Base-by-base conservation (phyloP, 2,113 vertebrate genomes). In the Semnornis frantzii region DNA sequence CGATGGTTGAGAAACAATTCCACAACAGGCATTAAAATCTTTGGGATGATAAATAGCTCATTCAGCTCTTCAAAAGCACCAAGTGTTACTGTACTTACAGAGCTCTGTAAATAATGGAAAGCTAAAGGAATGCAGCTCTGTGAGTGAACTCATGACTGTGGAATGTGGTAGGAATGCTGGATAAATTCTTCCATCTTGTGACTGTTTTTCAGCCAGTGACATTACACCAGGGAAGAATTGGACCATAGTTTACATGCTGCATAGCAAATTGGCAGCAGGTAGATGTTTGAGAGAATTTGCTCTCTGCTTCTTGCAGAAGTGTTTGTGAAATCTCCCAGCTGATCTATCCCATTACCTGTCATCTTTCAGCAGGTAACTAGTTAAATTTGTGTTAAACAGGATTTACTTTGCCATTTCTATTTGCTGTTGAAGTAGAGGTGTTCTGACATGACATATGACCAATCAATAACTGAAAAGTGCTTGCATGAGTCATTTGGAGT, bases 401-500 rank as follows among this genome's bases (percentile, higher is more conserved):
- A 62, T 94, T 96, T 91, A 31, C 50, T 92, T 69, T 87, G 60
- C 76, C 55, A 52, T 85, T 92, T 95, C 64, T 23, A 57, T 96
- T 92, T 96, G 58, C 79, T 72, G 28, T 63, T 86, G 93, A 77
- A 96, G 76, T 68, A 79, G 72, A 70, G 93, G 37, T 65, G 27
- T 93, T 95, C 69, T 79, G 72, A 94, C 80, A 33, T 87, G 82
- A 69, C 74, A 93, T 81, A 66, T 42, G 55, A 66, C 80, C 33
- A 44, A 59, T 94, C 62, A 59, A 62, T 94, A 82, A 64, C 48
- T 81, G 57, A 65, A 74, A 93, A 91, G 54, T 75, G 63, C 85
- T 89, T 73, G 69, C 50, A 54, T 87, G 83, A 96, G 46, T 92
- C 70, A 90, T 92, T 81, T 50, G 64, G 92, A 97, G 77, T 30